phyloP scores from a whole-genome alignment of 2,113 vertebrate species.

The Mustelus asterias region DNA sequence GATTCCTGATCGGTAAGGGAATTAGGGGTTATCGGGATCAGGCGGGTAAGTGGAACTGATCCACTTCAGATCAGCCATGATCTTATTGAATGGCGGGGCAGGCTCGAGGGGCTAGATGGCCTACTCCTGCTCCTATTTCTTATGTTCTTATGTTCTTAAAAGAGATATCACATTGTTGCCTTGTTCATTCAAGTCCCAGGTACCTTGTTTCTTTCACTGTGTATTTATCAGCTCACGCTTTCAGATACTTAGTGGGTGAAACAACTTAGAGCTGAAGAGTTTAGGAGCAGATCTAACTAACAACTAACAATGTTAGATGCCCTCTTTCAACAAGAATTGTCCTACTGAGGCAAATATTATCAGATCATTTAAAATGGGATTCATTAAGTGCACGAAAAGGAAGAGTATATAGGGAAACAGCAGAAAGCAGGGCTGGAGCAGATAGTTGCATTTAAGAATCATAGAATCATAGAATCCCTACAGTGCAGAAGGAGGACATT shows the following conservation, averaged over 20 bases:
- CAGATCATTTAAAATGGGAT: background rate
- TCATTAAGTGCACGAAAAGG: background rate
- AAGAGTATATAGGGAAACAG: background rate
- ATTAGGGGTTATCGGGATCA: no score
- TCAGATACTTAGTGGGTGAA: background rate
- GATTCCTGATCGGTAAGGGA: no score
- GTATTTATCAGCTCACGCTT: background rate
- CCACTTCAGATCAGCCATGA: no score
- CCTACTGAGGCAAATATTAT: background rate
- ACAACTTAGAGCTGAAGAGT: background rate
- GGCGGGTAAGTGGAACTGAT: no score
- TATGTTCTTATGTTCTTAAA: no score
- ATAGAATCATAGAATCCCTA: no score
- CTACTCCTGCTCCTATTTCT: no score
- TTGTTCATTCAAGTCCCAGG: background rate
- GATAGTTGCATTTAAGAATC: no score
- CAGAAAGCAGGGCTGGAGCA: no score
- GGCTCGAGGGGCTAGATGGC: no score
- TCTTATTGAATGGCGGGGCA: no score
- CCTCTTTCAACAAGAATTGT: background rate
- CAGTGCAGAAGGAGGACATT: no score
- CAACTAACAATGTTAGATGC: background rate
- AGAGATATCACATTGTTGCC: background rate
- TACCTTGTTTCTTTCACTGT: background rate
- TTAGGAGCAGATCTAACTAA: background rate